Conservation (phyloP, 2,888 invertebrate species). For the Rutpela maculata region DNA sequence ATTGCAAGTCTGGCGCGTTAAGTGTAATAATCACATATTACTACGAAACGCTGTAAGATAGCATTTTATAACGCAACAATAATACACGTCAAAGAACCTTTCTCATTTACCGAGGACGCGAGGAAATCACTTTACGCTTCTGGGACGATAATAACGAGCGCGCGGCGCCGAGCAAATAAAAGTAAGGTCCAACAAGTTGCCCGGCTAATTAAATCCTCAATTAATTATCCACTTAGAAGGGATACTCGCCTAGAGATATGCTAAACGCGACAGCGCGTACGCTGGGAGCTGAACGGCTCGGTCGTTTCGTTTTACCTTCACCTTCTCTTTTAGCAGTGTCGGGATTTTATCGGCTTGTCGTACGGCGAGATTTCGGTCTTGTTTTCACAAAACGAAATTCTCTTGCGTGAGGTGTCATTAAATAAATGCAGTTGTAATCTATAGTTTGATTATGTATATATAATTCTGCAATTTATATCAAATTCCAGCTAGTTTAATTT, state of each 20-base stretch:
- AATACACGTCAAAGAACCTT: not conserved
- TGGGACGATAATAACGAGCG: constrained; percentile 2
- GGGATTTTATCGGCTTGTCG: no score
- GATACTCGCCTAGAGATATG: constrained; percentile 42
- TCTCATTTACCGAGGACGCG: not conserved
- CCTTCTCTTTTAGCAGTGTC: not conserved
- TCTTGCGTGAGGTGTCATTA: not conserved
- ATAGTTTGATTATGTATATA: no score
- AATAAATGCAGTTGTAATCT: no score
- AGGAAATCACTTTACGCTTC: not conserved
- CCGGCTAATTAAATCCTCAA: constrained; percentile 55
- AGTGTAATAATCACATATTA: no score
- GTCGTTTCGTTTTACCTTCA: constrained; percentile 9
- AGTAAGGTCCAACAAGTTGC: constrained; percentile 55
- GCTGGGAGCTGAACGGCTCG: not conserved
- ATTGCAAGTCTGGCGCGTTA: no score
- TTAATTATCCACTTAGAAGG: constrained; percentile 56
- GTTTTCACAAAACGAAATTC: not conserved
- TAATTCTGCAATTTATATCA: no score
- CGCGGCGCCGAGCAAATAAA: constrained; percentile 4
- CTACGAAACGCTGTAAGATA: no score
- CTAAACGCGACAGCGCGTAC: constrained; percentile 9
- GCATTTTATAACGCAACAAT: not conserved
- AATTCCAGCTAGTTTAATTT: no score
- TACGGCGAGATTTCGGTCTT: not conserved